A percentile compares a stretch with the other conserved stretches of the same genome.
Conservation (phyloP, 1,140 invertebrate species). For the Neodiprion pinetum region DNA sequence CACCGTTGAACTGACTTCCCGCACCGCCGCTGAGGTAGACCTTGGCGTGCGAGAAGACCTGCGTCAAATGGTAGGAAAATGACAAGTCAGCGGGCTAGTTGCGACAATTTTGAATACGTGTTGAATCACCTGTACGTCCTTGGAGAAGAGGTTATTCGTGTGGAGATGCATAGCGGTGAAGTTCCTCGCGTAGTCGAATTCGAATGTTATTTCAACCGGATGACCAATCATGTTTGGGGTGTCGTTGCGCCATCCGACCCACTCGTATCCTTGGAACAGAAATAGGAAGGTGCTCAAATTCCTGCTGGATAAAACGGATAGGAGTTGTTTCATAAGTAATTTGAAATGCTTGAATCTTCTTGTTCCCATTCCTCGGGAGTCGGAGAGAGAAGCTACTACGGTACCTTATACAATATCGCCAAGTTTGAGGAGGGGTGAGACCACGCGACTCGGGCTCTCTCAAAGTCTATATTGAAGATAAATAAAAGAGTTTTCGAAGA, state of each 20-base stretch:
- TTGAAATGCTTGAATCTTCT: neutral
- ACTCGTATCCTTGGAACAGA: constrained; percentile 73
- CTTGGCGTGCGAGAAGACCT: constrained; percentile 75
- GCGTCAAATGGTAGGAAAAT: constrained; percentile 29
- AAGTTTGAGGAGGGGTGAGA: neutral
- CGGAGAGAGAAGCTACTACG: neutral
- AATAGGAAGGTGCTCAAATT: constrained; percentile 20
- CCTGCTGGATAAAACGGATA: neutral
- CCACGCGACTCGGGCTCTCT: neutral
- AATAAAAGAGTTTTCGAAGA: constrained; percentile 6
- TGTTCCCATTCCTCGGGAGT: neutral
- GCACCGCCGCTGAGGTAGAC: constrained; percentile 72
- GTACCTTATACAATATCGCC: neutral
- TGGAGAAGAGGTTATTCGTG: constrained; percentile 71
- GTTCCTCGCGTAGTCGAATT: constrained; percentile 78
- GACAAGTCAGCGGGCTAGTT: neutral
- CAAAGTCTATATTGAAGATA: neutral
- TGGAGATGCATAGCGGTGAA: constrained; percentile 78
- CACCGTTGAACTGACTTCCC: constrained; percentile 67
- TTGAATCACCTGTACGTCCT: constrained; percentile 69
- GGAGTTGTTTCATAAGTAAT: neutral
- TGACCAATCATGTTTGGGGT: constrained; percentile 63
- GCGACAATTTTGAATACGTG: neutral
- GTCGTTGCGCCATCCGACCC: constrained; percentile 85
- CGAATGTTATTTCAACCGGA: constrained; percentile 74